phyloP scores from a whole-genome alignment of 2,113 vertebrate species.

The Brachypteracias leptosomus region DNA sequence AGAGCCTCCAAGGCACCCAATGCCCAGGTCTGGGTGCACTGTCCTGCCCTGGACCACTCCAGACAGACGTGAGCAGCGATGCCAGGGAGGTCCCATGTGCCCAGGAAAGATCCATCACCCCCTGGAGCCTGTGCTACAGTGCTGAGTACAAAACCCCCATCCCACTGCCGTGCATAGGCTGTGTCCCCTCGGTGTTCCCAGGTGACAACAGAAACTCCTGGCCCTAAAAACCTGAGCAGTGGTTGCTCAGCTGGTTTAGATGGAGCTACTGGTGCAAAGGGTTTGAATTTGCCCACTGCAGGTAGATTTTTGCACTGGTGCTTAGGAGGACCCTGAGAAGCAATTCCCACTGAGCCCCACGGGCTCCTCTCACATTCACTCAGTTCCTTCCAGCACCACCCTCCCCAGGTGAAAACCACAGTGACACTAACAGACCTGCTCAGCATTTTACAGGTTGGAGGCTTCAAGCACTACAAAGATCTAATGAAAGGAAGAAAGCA shows the following conservation, averaged over 20 bases:
- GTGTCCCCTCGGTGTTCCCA: not conserved
- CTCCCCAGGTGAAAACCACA: not conserved
- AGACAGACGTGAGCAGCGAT: fast-evolving
- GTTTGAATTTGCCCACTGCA: not conserved
- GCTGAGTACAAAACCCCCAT: not conserved
- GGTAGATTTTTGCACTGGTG: not conserved
- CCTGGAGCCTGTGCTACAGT: not conserved
- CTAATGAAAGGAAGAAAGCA: not conserved
- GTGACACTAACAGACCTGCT: not conserved
- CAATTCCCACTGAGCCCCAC: not conserved
- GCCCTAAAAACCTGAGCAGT: not conserved
- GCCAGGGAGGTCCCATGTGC: not conserved
- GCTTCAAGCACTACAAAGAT: not conserved
- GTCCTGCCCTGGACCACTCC: not conserved
- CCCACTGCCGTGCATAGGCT: not conserved
- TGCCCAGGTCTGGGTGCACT: not conserved
- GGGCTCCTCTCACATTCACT: not conserved
- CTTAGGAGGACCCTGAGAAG: not conserved
- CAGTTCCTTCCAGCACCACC: not conserved
- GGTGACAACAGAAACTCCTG: not conserved
- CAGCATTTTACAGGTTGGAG: not conserved
- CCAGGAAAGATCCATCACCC: not conserved
- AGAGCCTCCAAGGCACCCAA: not conserved
- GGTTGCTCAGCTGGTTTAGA: not conserved
- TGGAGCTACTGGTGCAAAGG: not conserved